phyloP scores from a whole-genome alignment of 2,113 vertebrate species.

The Oreocharis arfaki region DNA sequence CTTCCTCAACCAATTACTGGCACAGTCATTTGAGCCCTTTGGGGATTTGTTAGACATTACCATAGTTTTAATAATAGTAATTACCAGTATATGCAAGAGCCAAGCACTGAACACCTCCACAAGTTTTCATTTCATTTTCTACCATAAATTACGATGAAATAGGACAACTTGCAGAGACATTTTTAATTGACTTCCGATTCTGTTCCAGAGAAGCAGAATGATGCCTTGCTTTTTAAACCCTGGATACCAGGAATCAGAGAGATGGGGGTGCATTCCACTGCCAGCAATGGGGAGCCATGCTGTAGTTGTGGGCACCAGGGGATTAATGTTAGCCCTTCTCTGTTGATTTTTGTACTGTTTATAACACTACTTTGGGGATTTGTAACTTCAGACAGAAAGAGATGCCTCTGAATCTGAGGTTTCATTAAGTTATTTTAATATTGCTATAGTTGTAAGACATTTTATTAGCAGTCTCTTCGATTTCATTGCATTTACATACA shows the following conservation, averaged over 20 bases:
- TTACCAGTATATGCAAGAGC: slow-evolving; percentile 48
- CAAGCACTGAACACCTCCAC: slow-evolving; percentile 30
- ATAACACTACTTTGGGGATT: slow-evolving; percentile 78
- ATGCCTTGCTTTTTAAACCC: slow-evolving; percentile 68
- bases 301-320: slow-evolving; percentile 31
- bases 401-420: slow-evolving; percentile 58
- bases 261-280: slow-evolving; percentile 50
- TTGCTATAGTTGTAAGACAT: slow-evolving; percentile 52
- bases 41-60: slow-evolving; percentile 26
- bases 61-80: slow-evolving; percentile 42
- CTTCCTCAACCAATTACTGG: slow-evolving; percentile 46
- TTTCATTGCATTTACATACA: slow-evolving; percentile 54
- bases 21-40: slow-evolving; percentile 43
- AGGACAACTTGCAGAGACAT: background rate
- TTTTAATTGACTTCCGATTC: background rate
- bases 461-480: slow-evolving; percentile 57
- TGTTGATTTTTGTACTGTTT: slow-evolving; percentile 66
- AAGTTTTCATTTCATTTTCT: slow-evolving; percentile 32
- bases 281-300: slow-evolving; percentile 24
- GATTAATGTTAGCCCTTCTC: slow-evolving; percentile 50
- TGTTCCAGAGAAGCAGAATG: slow-evolving; percentile 38
- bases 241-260: slow-evolving; percentile 56
- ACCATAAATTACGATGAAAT: background rate
- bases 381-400: slow-evolving; percentile 57
- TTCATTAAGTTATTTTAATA: slow-evolving; percentile 73